Evolutionary conservation across 1,140 invertebrate species (phyloP).

Genomic region (Anthonomus grandis): DNA sequence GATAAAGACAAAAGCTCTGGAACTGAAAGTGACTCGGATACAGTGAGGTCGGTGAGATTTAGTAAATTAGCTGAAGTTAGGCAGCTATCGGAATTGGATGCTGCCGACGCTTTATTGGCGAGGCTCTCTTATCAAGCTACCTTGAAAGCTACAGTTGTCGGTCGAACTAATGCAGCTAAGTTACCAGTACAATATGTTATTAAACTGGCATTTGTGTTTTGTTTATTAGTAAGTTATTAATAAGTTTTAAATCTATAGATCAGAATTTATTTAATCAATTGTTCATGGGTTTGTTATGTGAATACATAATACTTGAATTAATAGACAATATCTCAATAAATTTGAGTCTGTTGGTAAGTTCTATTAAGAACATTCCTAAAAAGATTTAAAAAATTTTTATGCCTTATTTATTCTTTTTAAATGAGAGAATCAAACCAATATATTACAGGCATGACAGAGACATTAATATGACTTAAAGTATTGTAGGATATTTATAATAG

Average conservation of each 20-base stretch:
- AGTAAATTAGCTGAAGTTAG: conserved; percentile 82
- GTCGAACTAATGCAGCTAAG: conserved; percentile 64
- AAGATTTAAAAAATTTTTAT: too few species aligned
- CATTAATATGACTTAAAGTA: too few species aligned
- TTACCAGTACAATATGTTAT: conserved; percentile 67
- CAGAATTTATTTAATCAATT: too few species aligned
- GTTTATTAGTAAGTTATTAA: conserved; percentile 64
- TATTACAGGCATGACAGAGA: too few species aligned
- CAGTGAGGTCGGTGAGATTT: conserved; percentile 62
- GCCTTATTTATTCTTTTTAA: too few species aligned
- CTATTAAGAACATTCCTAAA: too few species aligned
- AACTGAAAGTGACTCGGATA: conserved; percentile 82
- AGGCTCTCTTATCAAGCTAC: conserved; percentile 81
- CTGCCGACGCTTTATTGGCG: conserved; percentile 78
- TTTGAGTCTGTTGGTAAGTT: too few species aligned
- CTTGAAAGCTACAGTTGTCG: conserved; percentile 67
- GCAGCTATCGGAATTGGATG: conserved; percentile 77
- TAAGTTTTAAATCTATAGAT: background rate
- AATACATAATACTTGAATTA: too few species aligned
- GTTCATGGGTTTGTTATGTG: too few species aligned
- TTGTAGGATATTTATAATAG: too few species aligned
- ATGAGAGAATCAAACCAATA: too few species aligned
- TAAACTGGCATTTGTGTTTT: conserved; percentile 74
- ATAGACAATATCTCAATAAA: too few species aligned
- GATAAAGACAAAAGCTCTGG: conserved; percentile 64